A percentile compares a stretch with the other conserved stretches of the same genome.
phyloP scores from a whole-genome alignment of 2,113 vertebrate genomes.

The Grammomys dolichurus region DNA sequence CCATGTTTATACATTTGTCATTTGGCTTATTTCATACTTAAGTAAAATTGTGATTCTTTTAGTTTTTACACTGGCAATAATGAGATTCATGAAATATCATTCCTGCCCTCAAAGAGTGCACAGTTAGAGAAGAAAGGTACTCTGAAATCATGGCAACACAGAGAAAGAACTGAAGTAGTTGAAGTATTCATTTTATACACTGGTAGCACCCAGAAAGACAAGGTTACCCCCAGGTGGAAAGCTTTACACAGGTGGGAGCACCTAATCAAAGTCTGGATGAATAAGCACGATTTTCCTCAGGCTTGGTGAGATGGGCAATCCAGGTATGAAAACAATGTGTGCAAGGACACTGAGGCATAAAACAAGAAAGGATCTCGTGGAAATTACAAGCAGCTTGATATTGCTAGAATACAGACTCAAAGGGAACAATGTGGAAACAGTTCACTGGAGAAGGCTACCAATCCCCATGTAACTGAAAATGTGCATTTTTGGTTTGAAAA shows the following conservation, averaged over 20 bases:
- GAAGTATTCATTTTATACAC: background rate
- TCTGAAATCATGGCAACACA: background rate
- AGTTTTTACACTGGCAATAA: slow-evolving; percentile 11
- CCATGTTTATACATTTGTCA: background rate
- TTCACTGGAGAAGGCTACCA: background rate
- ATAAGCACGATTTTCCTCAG: slow-evolving; percentile 58
- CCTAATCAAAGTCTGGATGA: slow-evolving; percentile 50
- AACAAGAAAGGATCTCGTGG: background rate
- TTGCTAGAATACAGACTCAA: background rate
- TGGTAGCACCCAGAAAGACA: background rate
- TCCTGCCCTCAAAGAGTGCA: slow-evolving; percentile 6
- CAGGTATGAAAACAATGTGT: slow-evolving; percentile 16
- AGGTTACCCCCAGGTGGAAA: background rate
- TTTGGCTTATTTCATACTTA: slow-evolving; percentile 23
- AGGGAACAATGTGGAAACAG: background rate
- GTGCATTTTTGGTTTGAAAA: slow-evolving; percentile 58
- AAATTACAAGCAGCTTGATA: slow-evolving; percentile 61
- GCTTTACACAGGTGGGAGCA: background rate
- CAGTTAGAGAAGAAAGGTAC: background rate
- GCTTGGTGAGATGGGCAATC: slow-evolving; percentile 58
- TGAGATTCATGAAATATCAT: background rate
- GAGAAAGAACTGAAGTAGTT: background rate
- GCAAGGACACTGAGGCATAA: slow-evolving; percentile 69
- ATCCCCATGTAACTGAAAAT: slow-evolving; percentile 15
- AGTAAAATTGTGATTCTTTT: slow-evolving; percentile 5